These are phyloP conservation scores for Armadillidium nasatum DNA, from an alignment of 1,140 invertebrate species.

Conservation along the genomic window DNA sequence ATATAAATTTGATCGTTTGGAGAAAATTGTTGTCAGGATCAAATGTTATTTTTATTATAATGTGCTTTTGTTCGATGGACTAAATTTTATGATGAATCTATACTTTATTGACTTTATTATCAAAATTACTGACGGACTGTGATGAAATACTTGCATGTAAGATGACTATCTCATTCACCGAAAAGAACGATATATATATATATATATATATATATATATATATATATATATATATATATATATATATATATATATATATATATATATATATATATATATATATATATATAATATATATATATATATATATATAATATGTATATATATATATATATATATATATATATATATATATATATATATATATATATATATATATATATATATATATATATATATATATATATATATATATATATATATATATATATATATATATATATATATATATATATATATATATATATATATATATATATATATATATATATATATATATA, in stretches of 20 bases:
- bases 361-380: background rate
- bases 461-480: background rate
- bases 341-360: background rate
- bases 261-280: slow-evolving; percentile 11
- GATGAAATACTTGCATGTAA: too few species aligned
- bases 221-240: slow-evolving; percentile 13
- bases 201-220: slow-evolving; percentile 6
- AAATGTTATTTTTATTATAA: too few species aligned
- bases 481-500: background rate
- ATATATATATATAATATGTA: background rate
- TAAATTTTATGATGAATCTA: too few species aligned
- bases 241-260: slow-evolving; percentile 13
- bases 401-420: background rate
- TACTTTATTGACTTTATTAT: too few species aligned
- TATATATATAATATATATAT: background rate
- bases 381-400: background rate
- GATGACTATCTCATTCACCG: too few species aligned
- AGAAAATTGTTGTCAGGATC: too few species aligned
- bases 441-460: background rate
- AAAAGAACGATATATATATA: background rate
- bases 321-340: background rate
- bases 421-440: background rate
- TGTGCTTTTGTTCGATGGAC: too few species aligned
- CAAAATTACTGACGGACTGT: too few species aligned
- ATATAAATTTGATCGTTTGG: too few species aligned